These are phyloP conservation scores for Machimus atricapillus DNA, from an alignment of 2,888 invertebrate species.

Conservation along the genomic window DNA sequence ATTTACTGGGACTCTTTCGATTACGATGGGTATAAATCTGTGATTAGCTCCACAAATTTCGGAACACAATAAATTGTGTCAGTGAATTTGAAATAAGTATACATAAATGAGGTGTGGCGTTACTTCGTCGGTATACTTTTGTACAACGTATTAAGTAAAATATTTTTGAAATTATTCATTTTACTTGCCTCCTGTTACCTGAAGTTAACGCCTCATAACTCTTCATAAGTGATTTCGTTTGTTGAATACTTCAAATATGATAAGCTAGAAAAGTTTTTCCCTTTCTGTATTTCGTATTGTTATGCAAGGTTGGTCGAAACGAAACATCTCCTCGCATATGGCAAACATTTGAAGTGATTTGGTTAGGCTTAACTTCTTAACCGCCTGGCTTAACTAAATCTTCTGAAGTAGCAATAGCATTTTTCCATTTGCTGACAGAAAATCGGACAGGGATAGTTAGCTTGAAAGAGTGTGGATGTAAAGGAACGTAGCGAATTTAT, in stretches of 20 bases:
- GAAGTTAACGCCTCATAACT: neutral
- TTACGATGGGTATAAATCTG: slow-evolving; percentile 79
- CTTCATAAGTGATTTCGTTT: neutral
- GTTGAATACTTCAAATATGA: neutral
- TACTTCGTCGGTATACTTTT: neutral
- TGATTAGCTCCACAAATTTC: slow-evolving; percentile 84
- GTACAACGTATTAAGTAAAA: neutral
- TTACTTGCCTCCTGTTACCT: neutral
- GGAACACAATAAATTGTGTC: slow-evolving; percentile 66
- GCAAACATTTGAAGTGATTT: neutral
- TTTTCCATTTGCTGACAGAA: neutral
- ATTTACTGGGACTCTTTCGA: slow-evolving; percentile 67
- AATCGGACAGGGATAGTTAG: neutral
- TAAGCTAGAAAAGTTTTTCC: neutral
- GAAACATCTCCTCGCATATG: neutral
- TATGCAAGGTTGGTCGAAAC: neutral
- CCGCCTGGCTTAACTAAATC: neutral
- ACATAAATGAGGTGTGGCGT: neutral
- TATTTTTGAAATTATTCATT: neutral
- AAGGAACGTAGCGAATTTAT: neutral
- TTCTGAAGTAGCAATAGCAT: neutral
- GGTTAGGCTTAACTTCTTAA: neutral
- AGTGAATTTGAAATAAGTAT: neutral
- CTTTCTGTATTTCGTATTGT: neutral
- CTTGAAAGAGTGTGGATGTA: neutral